phyloP scores from a whole-genome alignment of 1,140 invertebrate genomes.

The Drosophila busckii region DNA sequence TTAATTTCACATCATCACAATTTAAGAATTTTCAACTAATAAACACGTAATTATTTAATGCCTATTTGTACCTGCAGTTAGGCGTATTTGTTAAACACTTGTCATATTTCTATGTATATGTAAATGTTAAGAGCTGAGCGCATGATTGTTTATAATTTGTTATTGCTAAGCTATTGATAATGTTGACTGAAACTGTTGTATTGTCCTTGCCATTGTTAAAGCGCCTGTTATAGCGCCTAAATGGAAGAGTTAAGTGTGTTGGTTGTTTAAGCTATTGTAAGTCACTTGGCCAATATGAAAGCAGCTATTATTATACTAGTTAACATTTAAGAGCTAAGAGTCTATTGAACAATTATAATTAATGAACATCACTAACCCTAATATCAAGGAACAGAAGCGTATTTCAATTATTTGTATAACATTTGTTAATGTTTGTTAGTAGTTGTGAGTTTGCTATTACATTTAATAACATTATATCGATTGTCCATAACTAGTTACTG shows the following conservation, averaged over 20 bases:
- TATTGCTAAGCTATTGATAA: conserved; percentile 21
- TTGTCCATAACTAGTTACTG: conserved; percentile 67
- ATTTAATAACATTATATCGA: conserved; percentile 33
- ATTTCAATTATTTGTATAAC: conserved; percentile 30
- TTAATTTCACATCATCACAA: conserved; percentile 79
- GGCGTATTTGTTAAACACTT: no score
- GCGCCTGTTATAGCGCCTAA: conserved; percentile 28
- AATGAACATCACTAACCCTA: conserved; percentile 59
- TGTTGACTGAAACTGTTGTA: no score
- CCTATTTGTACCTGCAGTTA: no score
- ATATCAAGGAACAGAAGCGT: conserved; percentile 61
- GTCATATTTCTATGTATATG: no score
- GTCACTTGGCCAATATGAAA: conserved; percentile 35
- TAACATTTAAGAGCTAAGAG: no score
- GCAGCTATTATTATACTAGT: no score
- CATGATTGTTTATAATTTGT: conserved; percentile 1
- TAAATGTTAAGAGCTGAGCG: conserved; percentile 26
- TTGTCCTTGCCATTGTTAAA: conserved; percentile 29
- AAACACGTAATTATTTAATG: no score
- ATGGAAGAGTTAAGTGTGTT: conserved; percentile 20
- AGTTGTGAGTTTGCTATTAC: conserved; percentile 6
- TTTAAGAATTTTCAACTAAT: conserved; percentile 75
- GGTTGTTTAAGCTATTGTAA: conserved; percentile 31
- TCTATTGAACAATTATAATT: no score
- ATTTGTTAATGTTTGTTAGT: conserved; percentile 23